Percentiles rank a stretch among this genome's conserved stretches.
Evolutionary conservation across 1,140 invertebrate genomes (phyloP).

Genomic region (Brachionus manjavacas): DNA sequence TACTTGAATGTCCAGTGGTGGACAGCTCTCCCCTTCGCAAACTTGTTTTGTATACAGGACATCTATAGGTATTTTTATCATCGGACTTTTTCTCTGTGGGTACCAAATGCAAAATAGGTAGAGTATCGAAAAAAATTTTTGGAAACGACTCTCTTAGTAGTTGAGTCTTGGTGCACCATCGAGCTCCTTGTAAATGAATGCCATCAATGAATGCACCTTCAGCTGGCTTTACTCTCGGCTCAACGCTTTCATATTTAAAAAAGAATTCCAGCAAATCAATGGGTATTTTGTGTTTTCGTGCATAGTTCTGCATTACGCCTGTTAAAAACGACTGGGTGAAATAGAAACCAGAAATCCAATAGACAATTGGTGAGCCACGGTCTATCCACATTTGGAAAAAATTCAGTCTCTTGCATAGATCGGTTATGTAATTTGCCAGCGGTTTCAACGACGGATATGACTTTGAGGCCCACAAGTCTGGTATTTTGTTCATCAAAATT

Average conservation of each 20-base stretch:
- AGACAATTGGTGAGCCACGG: slow-evolving; percentile 45
- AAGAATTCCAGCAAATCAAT: slow-evolving; percentile 57
- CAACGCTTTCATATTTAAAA: slow-evolving; percentile 49
- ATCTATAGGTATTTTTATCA: neutral
- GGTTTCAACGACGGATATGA: slow-evolving; percentile 59
- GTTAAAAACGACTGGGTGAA: slow-evolving; percentile 59
- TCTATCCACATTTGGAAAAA: slow-evolving; percentile 4
- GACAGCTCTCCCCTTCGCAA: slow-evolving; percentile 75
- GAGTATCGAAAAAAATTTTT: slow-evolving; percentile 73
- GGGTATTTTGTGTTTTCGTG: slow-evolving; percentile 58
- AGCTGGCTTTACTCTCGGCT: slow-evolving; percentile 49
- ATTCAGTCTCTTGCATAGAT: slow-evolving; percentile 53
- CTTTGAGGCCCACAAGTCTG: slow-evolving; percentile 57
- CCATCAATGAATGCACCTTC: slow-evolving; percentile 58
- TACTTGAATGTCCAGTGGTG: slow-evolving; percentile 87
- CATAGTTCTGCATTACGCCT: slow-evolving; percentile 46
- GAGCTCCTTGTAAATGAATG: slow-evolving; percentile 59
- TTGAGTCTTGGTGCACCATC: slow-evolving; percentile 59
- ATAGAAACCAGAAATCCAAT: slow-evolving; percentile 57
- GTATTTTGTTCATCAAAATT: slow-evolving; percentile 76
- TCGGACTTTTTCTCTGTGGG: slow-evolving; percentile 42
- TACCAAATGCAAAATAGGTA: slow-evolving; percentile 63
- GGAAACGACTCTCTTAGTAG: slow-evolving; percentile 72
- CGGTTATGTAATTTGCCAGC: slow-evolving; percentile 56
- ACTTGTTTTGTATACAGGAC: slow-evolving; percentile 47